Base-by-base conservation (phyloP, 1,140 invertebrate species). In the Chironomus tepperi region DNA sequence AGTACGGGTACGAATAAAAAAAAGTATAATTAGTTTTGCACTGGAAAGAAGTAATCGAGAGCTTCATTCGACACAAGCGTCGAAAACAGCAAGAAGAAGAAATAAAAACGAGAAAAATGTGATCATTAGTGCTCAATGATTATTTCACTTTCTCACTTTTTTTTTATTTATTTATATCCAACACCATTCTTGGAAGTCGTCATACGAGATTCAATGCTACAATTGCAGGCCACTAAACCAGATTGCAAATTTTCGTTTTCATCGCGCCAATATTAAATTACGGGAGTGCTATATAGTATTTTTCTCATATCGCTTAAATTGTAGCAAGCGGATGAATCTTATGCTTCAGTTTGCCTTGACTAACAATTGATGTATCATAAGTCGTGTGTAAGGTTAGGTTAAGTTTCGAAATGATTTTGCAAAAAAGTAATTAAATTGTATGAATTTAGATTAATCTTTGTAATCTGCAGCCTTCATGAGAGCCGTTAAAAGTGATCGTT, bases 111-210 rank as follows among this genome's bases (percentile, higher is more conserved):
- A 34, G 24, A 57, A n/a, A 57, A 57, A 57, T 57, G 12, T n/a
- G 12, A 57, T 12, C 47, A 57, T 57, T 57, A 57, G n/a, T 57
- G 47, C 12, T n/a, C 12, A 57, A n/a, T 57, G 47, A 57, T 57
- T 57, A 57, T 57, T 57, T 57, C 47, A 70, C 65, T 70, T 70
- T 70, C 65, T 67, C 64, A 67, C 16, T 18, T 67, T 67, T 67
- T 18, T n/a, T 34, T 34, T 34, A 34, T 34, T 34, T 34, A 34
- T 5, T 34, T 34, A 34, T 34, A 34, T 34, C 24, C 24, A 34
- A 57, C 47, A n/a, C 12, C 65, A 19, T 70, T 70, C 65, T 16
- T 70, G 18, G 65, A 70, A 70, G 65, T 70, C 9, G 47, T n/a
- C 47, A 57, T 57, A 57, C 9, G n/a, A 57, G 10, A n/a, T n/a